Base-by-base conservation (phyloP, 2,113 vertebrate species). In the Notothenia coriiceps region DNA sequence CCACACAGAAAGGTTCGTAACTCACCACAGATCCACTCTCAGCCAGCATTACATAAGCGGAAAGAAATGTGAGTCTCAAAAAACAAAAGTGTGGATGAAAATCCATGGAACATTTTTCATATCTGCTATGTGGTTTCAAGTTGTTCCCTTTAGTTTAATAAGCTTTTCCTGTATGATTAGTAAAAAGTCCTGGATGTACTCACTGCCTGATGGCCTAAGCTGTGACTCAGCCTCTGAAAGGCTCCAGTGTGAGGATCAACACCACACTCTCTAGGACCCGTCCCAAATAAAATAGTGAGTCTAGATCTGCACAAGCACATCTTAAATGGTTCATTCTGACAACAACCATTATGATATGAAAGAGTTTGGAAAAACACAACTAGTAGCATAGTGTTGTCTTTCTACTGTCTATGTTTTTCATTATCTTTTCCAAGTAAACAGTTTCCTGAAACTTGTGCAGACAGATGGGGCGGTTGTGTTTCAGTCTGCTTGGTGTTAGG, bases 61-160 rank as follows among this genome's bases (percentile, higher is more conserved):
- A 86, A 87, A 85, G 83, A 93, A 93, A 93, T 91, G 90, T 66
- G 54, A 83, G 84, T 74, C 70, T 82, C 59, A 74, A 89, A 88
- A 40, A 91, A 65, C 52, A 83, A 89, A 86, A 68, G 74, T 54
- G 46, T 71, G 75, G 79, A 69, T 49, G 54, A 65, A 79, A 79
- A 74, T 83, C 57, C 70, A 82, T 52, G 17, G 43, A 15, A 51
- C 49, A 73, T 82, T 89, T 83, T 79, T 87, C 33, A 70, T 85
- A 81, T 86, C 83, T 86, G 71, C 74, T 81, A 87, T 29, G 17
- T 2, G 3, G 79, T 57, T 68, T 70, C 2, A 61, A 49, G 15
- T 69, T 84, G 78, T 79, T 47, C 22, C 66, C 67, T 61, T 76
- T 22, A 18, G 55, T 84, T 88, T 80, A 86, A 90, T 88, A 80